phyloP scores from a whole-genome alignment of 2,888 invertebrate species.

The Hesperia comma region DNA sequence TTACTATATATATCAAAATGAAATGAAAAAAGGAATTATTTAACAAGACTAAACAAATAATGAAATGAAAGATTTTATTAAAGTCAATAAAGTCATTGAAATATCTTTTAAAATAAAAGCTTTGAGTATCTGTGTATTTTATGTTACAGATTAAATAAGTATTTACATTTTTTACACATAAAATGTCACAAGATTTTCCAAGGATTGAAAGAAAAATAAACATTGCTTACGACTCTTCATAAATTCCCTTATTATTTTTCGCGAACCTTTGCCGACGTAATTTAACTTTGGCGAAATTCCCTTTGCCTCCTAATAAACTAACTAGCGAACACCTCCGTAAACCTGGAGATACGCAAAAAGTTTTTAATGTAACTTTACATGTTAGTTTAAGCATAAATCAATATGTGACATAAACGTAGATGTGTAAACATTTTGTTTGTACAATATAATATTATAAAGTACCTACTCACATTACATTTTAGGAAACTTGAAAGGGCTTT shows the following conservation, averaged over 20 bases:
- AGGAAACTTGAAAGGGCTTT: too few species aligned
- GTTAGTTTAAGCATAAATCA: neutral
- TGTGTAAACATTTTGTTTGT: too few species aligned
- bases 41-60: neutral
- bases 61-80: neutral
- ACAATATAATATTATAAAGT: too few species aligned
- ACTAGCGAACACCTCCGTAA: neutral
- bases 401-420: neutral
- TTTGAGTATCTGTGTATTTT: neutral
- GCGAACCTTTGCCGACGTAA: constrained; percentile 44
- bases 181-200: constrained; percentile 40
- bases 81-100: neutral
- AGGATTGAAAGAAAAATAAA: constrained; percentile 37
- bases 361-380: neutral
- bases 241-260: constrained; percentile 27
- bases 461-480: too few species aligned
- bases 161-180: neutral
- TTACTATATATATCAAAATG: neutral
- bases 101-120: neutral
- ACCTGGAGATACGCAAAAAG: neutral
- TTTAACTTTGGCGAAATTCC: constrained; percentile 50
- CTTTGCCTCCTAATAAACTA: constrained; percentile 23
- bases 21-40: neutral
- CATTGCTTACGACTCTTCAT: constrained; percentile 13
- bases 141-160: neutral